phyloP scores from a whole-genome alignment of 2,888 invertebrate genomes.

The Muschampia staudingeri region DNA sequence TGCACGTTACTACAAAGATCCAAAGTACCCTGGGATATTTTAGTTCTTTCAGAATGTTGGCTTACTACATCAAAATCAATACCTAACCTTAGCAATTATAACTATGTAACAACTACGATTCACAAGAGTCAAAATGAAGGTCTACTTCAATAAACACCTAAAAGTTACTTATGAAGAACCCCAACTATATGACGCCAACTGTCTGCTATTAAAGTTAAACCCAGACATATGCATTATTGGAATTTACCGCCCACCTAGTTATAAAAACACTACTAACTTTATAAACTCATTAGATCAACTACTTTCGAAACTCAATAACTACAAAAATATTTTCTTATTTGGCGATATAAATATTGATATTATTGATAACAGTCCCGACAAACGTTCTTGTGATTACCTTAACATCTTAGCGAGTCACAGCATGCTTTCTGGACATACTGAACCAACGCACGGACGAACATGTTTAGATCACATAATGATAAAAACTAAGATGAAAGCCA shows the following conservation, averaged over 20 bases:
- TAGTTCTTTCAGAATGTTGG: not conserved
- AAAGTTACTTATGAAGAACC: not conserved
- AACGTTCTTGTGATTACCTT: too few relatives aligned
- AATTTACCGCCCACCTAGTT: not conserved
- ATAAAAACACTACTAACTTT: not conserved
- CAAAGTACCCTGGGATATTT: not conserved
- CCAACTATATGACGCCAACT: not conserved
- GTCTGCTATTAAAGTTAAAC: not conserved
- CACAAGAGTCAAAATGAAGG: not conserved
- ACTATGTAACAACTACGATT: not conserved
- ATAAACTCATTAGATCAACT: not conserved
- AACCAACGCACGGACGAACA: too few relatives aligned
- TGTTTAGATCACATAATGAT: too few relatives aligned
- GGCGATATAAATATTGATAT: too few relatives aligned
- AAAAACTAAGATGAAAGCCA: too few relatives aligned
- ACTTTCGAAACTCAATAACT: too few relatives aligned
- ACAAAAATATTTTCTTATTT: too few relatives aligned
- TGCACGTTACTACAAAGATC: not conserved
- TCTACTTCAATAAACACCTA: not conserved
- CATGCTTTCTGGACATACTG: too few relatives aligned
- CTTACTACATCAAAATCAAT: not conserved
- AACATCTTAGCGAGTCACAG: too few relatives aligned
- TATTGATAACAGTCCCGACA: too few relatives aligned
- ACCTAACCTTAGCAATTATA: not conserved
- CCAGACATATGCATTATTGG: too few relatives aligned